Conservation (phyloP, 2,888 invertebrate species). For the Eupithecia subfuscata region DNA sequence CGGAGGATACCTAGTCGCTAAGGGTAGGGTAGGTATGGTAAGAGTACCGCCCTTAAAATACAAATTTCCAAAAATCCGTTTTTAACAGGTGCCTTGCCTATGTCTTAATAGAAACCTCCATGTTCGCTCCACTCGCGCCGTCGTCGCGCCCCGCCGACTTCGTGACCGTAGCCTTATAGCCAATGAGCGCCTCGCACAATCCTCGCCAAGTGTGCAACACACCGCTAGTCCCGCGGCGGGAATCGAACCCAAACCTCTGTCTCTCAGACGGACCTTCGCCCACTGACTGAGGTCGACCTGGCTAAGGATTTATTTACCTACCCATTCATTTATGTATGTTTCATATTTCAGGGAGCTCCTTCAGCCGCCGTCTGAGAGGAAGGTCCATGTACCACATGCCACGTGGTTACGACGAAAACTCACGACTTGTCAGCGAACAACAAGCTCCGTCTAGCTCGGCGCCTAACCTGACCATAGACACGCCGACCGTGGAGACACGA, state of each 20-base stretch:
- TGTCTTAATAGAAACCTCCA: too few species aligned
- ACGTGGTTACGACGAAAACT: constrained; percentile 86
- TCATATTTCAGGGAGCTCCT: constrained; percentile 85
- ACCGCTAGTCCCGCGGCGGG: background rate
- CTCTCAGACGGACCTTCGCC: background rate
- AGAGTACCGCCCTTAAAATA: too few species aligned
- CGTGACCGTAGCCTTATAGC: too few species aligned
- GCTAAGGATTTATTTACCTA: background rate
- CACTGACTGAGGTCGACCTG: background rate
- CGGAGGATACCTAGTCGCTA: too few species aligned
- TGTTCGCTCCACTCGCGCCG: too few species aligned
- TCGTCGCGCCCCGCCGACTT: too few species aligned
- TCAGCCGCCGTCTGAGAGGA: constrained; percentile 91
- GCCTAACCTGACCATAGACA: constrained; percentile 63
- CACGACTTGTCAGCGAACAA: constrained; percentile 69
- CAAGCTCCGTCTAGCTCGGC: constrained; percentile 68
- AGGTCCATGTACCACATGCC: constrained; percentile 90
- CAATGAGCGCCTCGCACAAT: too few species aligned
- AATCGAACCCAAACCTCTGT: background rate
- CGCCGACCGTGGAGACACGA: constrained; percentile 63
- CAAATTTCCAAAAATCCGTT: too few species aligned
- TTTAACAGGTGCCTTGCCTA: too few species aligned
- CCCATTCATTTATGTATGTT: background rate
- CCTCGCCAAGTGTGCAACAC: too few species aligned
- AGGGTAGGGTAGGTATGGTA: too few species aligned